phyloP scores from a whole-genome alignment of 1,140 invertebrate species.

The Chironomus striatipennis region DNA sequence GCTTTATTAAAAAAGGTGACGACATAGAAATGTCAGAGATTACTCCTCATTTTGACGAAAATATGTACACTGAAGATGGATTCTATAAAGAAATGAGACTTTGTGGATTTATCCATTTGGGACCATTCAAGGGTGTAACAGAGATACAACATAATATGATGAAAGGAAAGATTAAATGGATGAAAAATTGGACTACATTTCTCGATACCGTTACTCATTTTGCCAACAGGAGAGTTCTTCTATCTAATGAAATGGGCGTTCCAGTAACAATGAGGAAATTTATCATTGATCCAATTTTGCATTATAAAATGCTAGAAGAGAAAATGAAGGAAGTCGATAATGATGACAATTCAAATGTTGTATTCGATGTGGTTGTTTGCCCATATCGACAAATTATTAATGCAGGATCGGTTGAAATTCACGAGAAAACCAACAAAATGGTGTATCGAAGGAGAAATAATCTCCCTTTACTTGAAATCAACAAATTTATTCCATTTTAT shows the following conservation, averaged over 20 bases:
- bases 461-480: constrained; percentile 38
- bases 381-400: constrained; percentile 41
- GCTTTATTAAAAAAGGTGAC: constrained; percentile 49
- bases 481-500: constrained; percentile 64
- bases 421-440: constrained; percentile 67
- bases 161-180: constrained; percentile 54
- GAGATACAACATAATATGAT: constrained; percentile 39
- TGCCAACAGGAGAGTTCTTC: constrained; percentile 65
- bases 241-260: constrained; percentile 57
- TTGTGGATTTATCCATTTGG: constrained; percentile 80
- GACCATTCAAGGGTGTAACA: constrained; percentile 32
- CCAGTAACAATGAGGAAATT: constrained; percentile 77
- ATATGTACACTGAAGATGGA: constrained; percentile 42
- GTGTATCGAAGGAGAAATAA: constrained; percentile 50
- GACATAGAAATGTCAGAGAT: constrained; percentile 41
- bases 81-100: constrained; percentile 88
- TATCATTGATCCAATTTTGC: constrained; percentile 63
- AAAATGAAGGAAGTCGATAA: constrained; percentile 38
- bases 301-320: constrained; percentile 44
- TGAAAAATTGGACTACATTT: constrained; percentile 81
- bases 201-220: constrained; percentile 94
- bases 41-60: constrained; percentile 42
- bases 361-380: constrained; percentile 25
- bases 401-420: constrained; percentile 61
- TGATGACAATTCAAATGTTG: constrained; percentile 34